Evolutionary conservation across 2,888 invertebrate species (phyloP), one percentile per base, ranked within the genome.

Genomic region (Leptinotarsa haldemani): DNA sequence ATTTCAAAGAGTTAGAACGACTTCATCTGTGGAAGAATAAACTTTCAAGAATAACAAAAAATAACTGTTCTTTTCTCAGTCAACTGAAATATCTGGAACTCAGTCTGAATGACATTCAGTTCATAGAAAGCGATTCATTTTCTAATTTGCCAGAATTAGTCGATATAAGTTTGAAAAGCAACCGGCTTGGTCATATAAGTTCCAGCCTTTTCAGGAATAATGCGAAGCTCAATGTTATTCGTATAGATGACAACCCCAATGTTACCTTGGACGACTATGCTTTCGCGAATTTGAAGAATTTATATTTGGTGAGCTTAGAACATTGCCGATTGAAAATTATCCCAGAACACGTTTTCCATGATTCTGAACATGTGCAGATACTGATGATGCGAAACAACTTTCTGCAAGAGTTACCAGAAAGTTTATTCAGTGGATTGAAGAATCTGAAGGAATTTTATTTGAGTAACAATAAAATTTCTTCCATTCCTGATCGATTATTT

Each of bases 41-140:
- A 7, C 70, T 84, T 3, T 78, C 70, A 7, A 46, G 40, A 9
- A 56, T 84, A 40, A 89, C 90, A 15, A 89, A 90, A 76, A 88
- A 90, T 72, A 88, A 91, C 75, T 93, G 94, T 83, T 89, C 89
- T 40, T 92, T 92, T 58, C 88, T 94, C 9, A 86, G 88, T 48
- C 90, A 91, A 0, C 88, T 96, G 7, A 88, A 89, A 80, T 90
- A 91, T 77, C 88, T 96, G 73, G 94, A 95, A 86, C 85, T 96
- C 71, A 92, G 92, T 81, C 88, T 89, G 12, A 95, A 94, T 84
- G 89, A 90, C 69, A 89, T 95, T 78, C 89, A 89, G 75, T 88
- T 88, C 71, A 87, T 95, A 65, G 90, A 92, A 0, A 85, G 89
- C 12, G 90, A 91, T 80, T 89, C 92, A 71, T 94, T 94, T 74